A percentile compares a stretch with the other conserved stretches of the same genome.
Evolutionary conservation across 2,797 vertebrate species (phyloP).

Genomic region (Anguilla marmorata): DNA sequence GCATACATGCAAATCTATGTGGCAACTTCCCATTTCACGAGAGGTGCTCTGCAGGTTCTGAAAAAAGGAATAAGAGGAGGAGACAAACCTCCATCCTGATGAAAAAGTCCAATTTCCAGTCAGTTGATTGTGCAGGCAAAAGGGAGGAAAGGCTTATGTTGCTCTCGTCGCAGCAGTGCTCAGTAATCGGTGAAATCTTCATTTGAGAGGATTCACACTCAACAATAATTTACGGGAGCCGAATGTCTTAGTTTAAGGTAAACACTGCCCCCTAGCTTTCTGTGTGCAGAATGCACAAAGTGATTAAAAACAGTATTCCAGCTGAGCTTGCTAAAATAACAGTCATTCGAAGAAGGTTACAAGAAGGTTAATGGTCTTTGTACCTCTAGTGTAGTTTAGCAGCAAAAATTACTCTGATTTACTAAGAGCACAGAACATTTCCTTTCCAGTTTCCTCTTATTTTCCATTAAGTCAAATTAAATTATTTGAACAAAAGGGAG

Average conservation of each 20-base stretch:
- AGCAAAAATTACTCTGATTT: neutral
- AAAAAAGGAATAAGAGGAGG: neutral
- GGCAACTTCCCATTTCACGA: neutral
- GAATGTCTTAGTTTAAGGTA: constrained; percentile 14
- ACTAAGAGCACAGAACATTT: neutral
- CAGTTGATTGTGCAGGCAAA: neutral
- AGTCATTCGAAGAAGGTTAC: neutral
- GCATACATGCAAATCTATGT: neutral
- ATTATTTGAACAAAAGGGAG: neutral
- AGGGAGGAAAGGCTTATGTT: neutral
- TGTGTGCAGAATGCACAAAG: neutral
- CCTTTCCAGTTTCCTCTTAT: neutral
- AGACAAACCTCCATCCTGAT: neutral
- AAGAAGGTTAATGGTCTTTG: neutral
- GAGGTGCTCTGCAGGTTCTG: neutral
- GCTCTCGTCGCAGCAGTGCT: neutral
- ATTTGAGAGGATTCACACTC: neutral
- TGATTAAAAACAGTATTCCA: neutral
- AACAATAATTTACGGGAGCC: neutral
- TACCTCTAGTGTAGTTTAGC: neutral
- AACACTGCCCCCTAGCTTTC: constrained; percentile 36
- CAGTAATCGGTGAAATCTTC: constrained; percentile 15
- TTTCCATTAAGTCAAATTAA: neutral
- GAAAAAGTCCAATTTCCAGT: neutral
- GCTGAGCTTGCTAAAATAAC: neutral